Evolutionary conservation across 1,140 invertebrate species (phyloP), one percentile per base, ranked within the genome.

Genomic region (Octopus bimaculoides): DNA sequence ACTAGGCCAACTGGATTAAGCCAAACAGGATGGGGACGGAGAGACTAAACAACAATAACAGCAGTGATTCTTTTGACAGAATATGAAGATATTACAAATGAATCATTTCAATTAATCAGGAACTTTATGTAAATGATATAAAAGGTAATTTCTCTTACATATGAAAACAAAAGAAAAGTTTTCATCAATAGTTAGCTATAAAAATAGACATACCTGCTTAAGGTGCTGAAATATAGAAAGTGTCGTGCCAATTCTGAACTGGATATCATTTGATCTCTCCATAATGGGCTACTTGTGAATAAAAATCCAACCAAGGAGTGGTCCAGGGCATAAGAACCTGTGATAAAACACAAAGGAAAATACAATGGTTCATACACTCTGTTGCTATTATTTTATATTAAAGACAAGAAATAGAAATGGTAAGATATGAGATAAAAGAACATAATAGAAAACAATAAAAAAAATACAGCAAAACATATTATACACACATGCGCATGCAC

Each of bases 201-300:
- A 41, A 41, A 41, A 41, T 41, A 0, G 26, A 54, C 82, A 82
- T 83, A 89, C 89, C 86, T 88, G 9, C 85, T 87, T 74, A 88
- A 81, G 69, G 83, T 81, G 69, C 84, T 84, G 77, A 85, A 89
- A 77, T 88, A 89, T 75, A 89, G 82, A 12, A 89, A 81, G 5
- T 87, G 82, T 80, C 85, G 79, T 9, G 87, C 84, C 8, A 89
- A 81, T 77, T 88, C 84, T 61, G 80, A 20, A 78, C 86, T 85
- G 53, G 83, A 80, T n/a, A 89, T 82, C 76, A 83, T 81, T 71
- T 86, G 81, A 61, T 85, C 82, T 69, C 84, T 78, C 84, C 86
- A 87, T 0, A 87, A 71, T 9, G 81, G 80, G 75, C 83, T 83
- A 54, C 83, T 81, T 9, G 87, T 87, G 54, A 86, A 86, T 56